Percentiles rank a stretch among this genome's conserved stretches.
Conservation (phyloP, 2,113 vertebrate species). For the Oenanthe melanoleuca region DNA sequence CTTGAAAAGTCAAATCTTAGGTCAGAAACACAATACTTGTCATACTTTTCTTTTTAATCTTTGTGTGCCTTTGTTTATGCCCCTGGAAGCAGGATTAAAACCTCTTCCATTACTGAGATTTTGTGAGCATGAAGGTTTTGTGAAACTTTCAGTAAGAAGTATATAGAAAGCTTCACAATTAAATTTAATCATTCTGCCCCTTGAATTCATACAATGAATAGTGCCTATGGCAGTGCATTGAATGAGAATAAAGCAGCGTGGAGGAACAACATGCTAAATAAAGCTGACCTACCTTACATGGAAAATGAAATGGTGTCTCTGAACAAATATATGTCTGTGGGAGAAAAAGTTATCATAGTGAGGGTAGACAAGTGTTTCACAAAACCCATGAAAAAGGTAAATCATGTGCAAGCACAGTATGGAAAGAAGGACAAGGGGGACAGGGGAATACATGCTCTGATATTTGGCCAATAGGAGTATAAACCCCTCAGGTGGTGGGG, state of each 20-base stretch:
- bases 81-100: neutral
- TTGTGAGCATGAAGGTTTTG: neutral
- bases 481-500: neutral
- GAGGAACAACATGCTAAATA: neutral
- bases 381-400: neutral
- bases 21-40: neutral
- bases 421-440: neutral
- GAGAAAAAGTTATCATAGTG: neutral
- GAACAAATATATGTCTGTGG: neutral
- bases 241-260: neutral
- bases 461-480: neutral
- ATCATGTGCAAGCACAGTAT: neutral
- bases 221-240: neutral
- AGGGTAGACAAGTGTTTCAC: neutral
- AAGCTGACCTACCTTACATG: neutral
- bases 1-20: neutral
- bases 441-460: neutral
- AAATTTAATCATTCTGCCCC: neutral
- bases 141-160: neutral
- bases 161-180: neutral
- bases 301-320: neutral
- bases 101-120: neutral
- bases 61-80: neutral
- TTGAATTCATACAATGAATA: neutral
- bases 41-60: neutral